Conservation (phyloP, 2,113 vertebrate species). For the Castor canadensis region DNA sequence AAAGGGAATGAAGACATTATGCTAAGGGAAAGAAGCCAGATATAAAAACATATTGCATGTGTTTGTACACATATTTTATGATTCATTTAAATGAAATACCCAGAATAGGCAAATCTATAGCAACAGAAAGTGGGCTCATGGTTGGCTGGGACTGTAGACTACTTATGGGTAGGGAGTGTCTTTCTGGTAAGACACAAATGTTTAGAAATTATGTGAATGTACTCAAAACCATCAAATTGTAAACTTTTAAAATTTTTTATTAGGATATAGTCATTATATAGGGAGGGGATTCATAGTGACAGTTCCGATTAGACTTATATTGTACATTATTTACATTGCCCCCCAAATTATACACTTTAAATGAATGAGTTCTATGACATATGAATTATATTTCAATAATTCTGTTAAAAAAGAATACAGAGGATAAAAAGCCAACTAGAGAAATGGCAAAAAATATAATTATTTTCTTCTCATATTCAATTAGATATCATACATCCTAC, state of each 20-base stretch:
- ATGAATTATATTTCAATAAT: background rate
- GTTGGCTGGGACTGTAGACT: background rate
- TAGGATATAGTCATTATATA: no score
- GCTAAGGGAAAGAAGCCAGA: conserved; percentile 32
- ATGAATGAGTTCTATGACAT: background rate
- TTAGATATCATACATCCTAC: background rate
- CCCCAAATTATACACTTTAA: background rate
- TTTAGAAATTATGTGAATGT: conserved; percentile 17
- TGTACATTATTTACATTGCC: no score
- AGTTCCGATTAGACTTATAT: no score
- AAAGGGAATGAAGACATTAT: conserved; percentile 21
- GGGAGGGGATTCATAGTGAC: no score
- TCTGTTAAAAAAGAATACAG: background rate
- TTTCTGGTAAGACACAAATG: background rate
- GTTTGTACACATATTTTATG: background rate
- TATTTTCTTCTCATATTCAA: conserved; percentile 5
- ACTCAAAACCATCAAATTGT: background rate
- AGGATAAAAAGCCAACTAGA: conserved; percentile 18
- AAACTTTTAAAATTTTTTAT: no score
- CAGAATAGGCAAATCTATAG: background rate
- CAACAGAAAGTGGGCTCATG: background rate
- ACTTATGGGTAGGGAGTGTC: background rate
- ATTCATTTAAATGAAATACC: background rate
- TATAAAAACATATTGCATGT: background rate
- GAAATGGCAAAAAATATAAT: background rate